phyloP scores from a whole-genome alignment of 1,140 invertebrate genomes.

The Grapholita molesta region DNA sequence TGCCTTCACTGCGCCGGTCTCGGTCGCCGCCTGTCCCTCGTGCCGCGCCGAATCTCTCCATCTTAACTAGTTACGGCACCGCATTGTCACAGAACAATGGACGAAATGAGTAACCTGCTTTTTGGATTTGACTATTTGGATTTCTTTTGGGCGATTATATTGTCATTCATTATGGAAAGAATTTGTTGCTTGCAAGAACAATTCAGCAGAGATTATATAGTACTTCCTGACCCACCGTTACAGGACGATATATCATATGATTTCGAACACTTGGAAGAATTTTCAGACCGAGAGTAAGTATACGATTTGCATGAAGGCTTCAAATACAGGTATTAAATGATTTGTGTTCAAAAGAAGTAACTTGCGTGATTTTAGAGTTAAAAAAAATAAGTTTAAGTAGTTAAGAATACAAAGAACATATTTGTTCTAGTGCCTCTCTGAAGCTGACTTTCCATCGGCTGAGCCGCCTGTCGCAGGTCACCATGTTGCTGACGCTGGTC shows the following conservation, averaged over 20 bases:
- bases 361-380: too few species aligned
- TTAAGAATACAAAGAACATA: too few species aligned
- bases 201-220: slow-evolving; percentile 62
- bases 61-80: slow-evolving; percentile 99
- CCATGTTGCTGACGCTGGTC: slow-evolving; percentile 60
- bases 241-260: slow-evolving; percentile 34
- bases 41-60: slow-evolving; percentile 98
- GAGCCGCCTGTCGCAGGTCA: slow-evolving; percentile 65
- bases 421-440: slow-evolving; percentile 58
- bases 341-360: too few species aligned
- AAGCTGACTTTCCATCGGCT: slow-evolving; percentile 65
- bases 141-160: slow-evolving; percentile 69
- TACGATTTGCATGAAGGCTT: background rate
- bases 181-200: slow-evolving; percentile 70
- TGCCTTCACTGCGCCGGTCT: slow-evolving; percentile 95
- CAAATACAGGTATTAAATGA: background rate
- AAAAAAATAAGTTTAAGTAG: too few species aligned
- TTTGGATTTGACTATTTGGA: slow-evolving; percentile 61
- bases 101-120: slow-evolving; percentile 89
- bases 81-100: slow-evolving; percentile 99
- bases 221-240: slow-evolving; percentile 48
- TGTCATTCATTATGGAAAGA: slow-evolving; percentile 69
- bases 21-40: slow-evolving; percentile 90
- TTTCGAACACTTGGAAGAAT: slow-evolving; percentile 52
- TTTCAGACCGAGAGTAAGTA: slow-evolving; percentile 65